A percentile compares a stretch with the other conserved stretches of the same genome.
Evolutionary conservation across 2,797 vertebrate species (phyloP).

Genomic region (Chelonia mydas): DNA sequence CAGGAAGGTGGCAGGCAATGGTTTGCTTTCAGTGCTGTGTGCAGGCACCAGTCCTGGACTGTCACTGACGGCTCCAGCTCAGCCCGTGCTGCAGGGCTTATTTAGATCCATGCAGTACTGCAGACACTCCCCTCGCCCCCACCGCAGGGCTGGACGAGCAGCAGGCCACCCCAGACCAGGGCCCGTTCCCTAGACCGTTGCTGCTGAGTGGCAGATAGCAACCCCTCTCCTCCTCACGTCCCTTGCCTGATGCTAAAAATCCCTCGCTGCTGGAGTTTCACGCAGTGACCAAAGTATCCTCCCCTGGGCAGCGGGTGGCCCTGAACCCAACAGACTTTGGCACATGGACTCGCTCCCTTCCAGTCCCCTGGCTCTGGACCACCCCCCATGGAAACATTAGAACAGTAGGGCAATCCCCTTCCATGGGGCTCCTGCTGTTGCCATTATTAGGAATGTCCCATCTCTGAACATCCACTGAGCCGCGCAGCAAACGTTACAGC

Average conservation of each 20-base stretch:
- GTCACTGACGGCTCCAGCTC: not conserved
- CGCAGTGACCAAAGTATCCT: not conserved
- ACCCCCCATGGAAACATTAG: not conserved
- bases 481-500: too few relatives aligned
- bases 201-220: not conserved
- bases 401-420: not conserved
- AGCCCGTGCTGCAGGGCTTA: not conserved
- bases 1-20: not conserved
- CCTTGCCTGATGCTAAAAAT: not conserved
- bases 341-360: not conserved
- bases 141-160: too few relatives aligned
- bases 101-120: not conserved
- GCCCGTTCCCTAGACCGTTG: not conserved
- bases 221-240: not conserved
- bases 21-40: not conserved
- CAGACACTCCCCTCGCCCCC: not conserved
- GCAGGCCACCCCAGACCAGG: too few relatives aligned
- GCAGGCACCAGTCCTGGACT: not conserved
- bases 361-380: not conserved
- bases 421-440: not conserved
- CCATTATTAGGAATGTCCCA: not conserved
- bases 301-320: not conserved
- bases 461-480: not conserved
- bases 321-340: not conserved
- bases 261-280: not conserved